A percentile compares a stretch with the other conserved stretches of the same genome.
Evolutionary conservation across 2,797 vertebrate species (phyloP).

Genomic region (Heteromormyrus szaboi): DNA sequence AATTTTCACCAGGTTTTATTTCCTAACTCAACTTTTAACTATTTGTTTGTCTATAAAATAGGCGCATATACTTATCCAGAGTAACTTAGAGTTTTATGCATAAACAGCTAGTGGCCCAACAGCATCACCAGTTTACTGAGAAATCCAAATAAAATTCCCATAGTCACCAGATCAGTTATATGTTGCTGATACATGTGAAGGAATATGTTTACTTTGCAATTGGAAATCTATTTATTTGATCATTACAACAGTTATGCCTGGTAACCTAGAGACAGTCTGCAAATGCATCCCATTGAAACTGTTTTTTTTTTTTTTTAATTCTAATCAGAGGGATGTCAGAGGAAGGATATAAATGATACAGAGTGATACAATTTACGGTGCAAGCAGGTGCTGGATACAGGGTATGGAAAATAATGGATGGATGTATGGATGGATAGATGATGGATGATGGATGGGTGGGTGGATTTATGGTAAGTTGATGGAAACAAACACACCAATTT

Average conservation of each 20-base stretch:
- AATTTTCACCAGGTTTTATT: not conserved
- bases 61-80: not conserved
- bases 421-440: not conserved
- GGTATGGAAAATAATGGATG: not conserved
- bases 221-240: not conserved
- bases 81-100: not conserved
- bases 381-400: not conserved
- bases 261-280: not conserved
- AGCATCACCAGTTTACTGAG: not conserved
- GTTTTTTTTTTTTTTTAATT: not conserved
- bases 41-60: not conserved
- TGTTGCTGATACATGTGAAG: not conserved
- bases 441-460: not conserved
- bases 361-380: not conserved
- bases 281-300: not conserved
- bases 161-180: not conserved
- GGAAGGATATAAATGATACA: not conserved
- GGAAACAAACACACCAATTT: not conserved
- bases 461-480: not conserved
- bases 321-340: not conserved
- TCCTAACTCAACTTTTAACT: not conserved
- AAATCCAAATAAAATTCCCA: not conserved
- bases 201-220: not conserved
- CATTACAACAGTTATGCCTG: not conserved
- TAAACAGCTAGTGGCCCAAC: not conserved